These are phyloP conservation scores for Odontomachus brunneus DNA, from an alignment of 1,140 invertebrate genomes.

Conservation along the genomic window DNA sequence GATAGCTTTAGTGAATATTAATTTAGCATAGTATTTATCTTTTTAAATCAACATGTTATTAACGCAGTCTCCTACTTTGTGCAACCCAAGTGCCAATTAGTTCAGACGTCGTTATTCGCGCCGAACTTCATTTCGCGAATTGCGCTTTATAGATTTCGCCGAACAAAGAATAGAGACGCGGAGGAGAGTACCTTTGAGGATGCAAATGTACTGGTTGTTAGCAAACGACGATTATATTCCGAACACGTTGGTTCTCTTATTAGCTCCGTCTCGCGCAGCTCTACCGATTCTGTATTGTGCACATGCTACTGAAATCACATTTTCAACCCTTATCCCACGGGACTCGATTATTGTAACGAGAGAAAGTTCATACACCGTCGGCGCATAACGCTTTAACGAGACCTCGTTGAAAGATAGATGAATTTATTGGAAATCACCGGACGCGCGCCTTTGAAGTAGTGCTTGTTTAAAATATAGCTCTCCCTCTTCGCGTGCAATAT, in stretches of 20 bases:
- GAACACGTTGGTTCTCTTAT: slow-evolving; percentile 71
- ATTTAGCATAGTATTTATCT: too few relatives aligned
- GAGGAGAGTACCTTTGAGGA: slow-evolving; percentile 40
- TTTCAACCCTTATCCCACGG: slow-evolving; percentile 65
- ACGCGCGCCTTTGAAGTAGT: not conserved
- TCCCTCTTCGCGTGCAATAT: not conserved
- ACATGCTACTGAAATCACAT: slow-evolving; percentile 66
- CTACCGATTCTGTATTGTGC: slow-evolving; percentile 68
- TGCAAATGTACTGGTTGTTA: slow-evolving; percentile 56
- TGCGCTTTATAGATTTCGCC: not conserved
- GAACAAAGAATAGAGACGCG: not conserved
- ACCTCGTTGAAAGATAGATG: slow-evolving; percentile 30
- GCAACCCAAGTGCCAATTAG: not conserved
- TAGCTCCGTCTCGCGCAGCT: slow-evolving; percentile 61
- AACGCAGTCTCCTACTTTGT: not conserved
- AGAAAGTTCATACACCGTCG: slow-evolving; percentile 26
- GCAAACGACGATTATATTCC: slow-evolving; percentile 62
- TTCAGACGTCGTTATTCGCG: not conserved
- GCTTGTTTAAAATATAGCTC: not conserved
- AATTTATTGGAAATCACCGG: slow-evolving; percentile 35
- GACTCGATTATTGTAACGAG: slow-evolving; percentile 60
- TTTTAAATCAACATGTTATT: too few relatives aligned
- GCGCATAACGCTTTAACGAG: slow-evolving; percentile 34
- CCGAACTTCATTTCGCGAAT: not conserved
- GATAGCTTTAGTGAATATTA: too few relatives aligned